Base-by-base conservation (phyloP, 2,113 vertebrate species). In the Pseudorasbora parva region DNA sequence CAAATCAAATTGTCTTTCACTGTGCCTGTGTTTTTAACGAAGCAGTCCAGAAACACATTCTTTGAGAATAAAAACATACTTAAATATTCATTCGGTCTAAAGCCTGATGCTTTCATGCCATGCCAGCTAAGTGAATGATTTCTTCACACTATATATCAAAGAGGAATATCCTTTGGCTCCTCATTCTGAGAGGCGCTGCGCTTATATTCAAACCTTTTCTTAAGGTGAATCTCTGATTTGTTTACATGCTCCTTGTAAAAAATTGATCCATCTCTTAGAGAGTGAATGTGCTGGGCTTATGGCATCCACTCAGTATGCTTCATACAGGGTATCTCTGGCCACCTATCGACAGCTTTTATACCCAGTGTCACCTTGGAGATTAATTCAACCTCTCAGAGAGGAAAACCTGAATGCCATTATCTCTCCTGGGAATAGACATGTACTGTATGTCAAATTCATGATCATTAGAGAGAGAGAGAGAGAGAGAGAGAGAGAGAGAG, bases 281-380 rank as follows among this genome's bases (percentile, higher is more conserved):
- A 84, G 91, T 85, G 90, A 90, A 91, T 88, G 88, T 8, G 15
- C 43, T 69, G 88, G 91, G 91, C 89, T 92, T 91, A 92, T 33
- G 77, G 88, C 82, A 84, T 84, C 87, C 76, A 88, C 89, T 94
- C 90, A 89, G 92, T 92, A 93, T 94, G 91, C 92, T 88, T 86
- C 76, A 37, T 88, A 82, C 90, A 89, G 78, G 78, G 90, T 82
- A 86, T 79, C 66, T 68, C 87, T 90, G 91, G 92, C 92, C 93
- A 92, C 89, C 91, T 93, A 94, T 94, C 93, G 93, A 93, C 91
- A 91, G 91, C 89, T 91, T 89, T 91, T 91, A 89, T 90, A 88
- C 89, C 84, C 82, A 85, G 89, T 92, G 93, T 94, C 93, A 94
- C 94, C 91, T 92, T 93, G 90, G 87, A 87, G 93, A 94, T 94